Base-by-base conservation (phyloP, 1,140 invertebrate species). In the Temnothorax nylanderi region DNA sequence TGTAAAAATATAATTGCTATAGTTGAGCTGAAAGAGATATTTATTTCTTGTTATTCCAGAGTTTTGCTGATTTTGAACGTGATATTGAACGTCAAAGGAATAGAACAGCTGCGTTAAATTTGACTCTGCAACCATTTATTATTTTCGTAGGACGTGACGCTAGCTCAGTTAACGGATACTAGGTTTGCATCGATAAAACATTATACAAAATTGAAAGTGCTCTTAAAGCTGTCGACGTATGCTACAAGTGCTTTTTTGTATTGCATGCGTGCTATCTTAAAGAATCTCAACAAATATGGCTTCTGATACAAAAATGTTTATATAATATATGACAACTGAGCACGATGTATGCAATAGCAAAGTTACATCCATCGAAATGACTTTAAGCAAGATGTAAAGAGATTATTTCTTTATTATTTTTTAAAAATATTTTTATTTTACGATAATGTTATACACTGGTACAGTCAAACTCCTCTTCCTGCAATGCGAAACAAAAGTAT, bases 251-350 rank as follows among this genome's bases (percentile, higher is more conserved):
- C 3, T 32, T 62, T 62, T 62, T 62, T 11, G 26, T 32, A 62
- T 13, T 62, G 4, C 11, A 32, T 62, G 58, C 11, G 2, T 32
- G 26, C 13, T 62, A 18, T 65, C 34, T 16, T 18, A 65, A 65
- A 65, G 7, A 65, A 11, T 65, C 2, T n/a, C 16, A 65, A 37
- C 18, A 37, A 18, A 10, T 65, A 65, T n/a, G 62, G 34, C 34
- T 65, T 65, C 18, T 65, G 0, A 65, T 65, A 65, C 34, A 65
- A 37, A 65, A 65, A 65, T 65, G 34, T 65, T 65, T 65, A 1
- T 65, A 65, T 37, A 65, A 26, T 26, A 26, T 26, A 37, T 65
- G 34, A 37, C 62, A 65, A 65, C 62, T 65, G 62, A 37, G 2
- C 2, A 65, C 11, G 64, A 65, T 8, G 64, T 26, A 26, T 26